Conservation (phyloP, 2,888 invertebrate species). For the Archaeoteleia sp. region DNA sequence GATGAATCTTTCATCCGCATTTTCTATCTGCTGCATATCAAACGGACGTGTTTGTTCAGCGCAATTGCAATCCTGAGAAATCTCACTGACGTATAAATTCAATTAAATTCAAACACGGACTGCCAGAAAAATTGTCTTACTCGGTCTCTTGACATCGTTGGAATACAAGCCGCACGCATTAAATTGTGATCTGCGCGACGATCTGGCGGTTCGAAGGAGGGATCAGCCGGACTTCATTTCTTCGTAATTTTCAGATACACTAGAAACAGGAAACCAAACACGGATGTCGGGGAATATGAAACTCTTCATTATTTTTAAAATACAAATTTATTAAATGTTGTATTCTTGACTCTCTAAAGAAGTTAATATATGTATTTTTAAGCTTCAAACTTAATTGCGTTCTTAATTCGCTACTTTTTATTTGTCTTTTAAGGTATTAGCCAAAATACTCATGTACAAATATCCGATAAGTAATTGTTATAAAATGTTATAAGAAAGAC, state of each 20-base stretch:
- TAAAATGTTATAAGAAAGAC: too few species aligned
- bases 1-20: slow-evolving; percentile 53
- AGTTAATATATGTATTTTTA: too few species aligned
- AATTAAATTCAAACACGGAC: slow-evolving; percentile 49
- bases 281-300: too few species aligned
- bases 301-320: too few species aligned
- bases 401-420: too few species aligned
- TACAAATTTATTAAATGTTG: too few species aligned
- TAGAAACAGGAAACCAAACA: too few species aligned
- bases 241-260: neutral
- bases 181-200: slow-evolving; percentile 31
- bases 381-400: too few species aligned
- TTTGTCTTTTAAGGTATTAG: too few species aligned
- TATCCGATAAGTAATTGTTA: too few species aligned
- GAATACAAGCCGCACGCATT: slow-evolving; percentile 39
- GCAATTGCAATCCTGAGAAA: slow-evolving; percentile 47
- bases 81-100: slow-evolving; percentile 49
- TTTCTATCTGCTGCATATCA: slow-evolving; percentile 50
- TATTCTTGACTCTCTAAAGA: too few species aligned
- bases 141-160: slow-evolving; percentile 34
- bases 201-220: neutral
- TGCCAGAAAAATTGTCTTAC: slow-evolving; percentile 47
- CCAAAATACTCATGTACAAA: too few species aligned
- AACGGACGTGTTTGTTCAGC: slow-evolving; percentile 46
- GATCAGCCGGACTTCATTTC: neutral